Evolutionary conservation across 2,797 vertebrate species (phyloP).

Genomic region (Myripristis murdjan): DNA sequence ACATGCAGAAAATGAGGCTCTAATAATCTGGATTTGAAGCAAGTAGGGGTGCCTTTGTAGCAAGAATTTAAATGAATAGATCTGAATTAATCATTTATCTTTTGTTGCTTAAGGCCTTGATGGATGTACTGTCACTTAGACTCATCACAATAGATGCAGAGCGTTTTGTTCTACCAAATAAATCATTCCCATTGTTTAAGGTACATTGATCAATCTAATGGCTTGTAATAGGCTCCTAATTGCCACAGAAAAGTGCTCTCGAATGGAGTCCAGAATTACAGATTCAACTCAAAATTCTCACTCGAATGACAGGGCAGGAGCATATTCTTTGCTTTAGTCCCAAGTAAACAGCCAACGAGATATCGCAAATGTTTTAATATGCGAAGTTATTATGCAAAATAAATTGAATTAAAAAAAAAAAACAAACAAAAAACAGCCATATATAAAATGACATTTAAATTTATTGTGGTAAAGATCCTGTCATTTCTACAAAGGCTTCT

Average conservation of each 20-base stretch:
- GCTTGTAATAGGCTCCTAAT: conserved; percentile 99
- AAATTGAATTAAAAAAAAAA: conserved; percentile 7
- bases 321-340: conserved; percentile 62
- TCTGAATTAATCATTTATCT: conserved; percentile 90
- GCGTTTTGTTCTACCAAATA: conserved; percentile 91
- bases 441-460: neutral
- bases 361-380: conserved; percentile 39
- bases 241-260: conserved; percentile 92
- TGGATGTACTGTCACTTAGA: conserved; percentile 88
- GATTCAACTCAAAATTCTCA: conserved; percentile 81
- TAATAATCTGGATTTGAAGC: conserved; percentile 83
- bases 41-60: conserved; percentile 79
- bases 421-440: neutral
- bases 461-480: conserved; percentile 1
- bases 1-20: conserved; percentile 82
- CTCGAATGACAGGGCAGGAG: conserved; percentile 78
- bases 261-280: conserved; percentile 86
- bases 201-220: conserved; percentile 99
- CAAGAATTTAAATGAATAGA: conserved; percentile 91
- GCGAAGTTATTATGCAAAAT: conserved; percentile 19
- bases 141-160: conserved; percentile 88
- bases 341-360: conserved; percentile 48
- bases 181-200: conserved; percentile 99
- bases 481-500: conserved; percentile 29
- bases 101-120: conserved; percentile 86